These are phyloP conservation scores for Laticauda colubrina DNA, from an alignment of 2,113 vertebrate genomes.

Conservation along the genomic window DNA sequence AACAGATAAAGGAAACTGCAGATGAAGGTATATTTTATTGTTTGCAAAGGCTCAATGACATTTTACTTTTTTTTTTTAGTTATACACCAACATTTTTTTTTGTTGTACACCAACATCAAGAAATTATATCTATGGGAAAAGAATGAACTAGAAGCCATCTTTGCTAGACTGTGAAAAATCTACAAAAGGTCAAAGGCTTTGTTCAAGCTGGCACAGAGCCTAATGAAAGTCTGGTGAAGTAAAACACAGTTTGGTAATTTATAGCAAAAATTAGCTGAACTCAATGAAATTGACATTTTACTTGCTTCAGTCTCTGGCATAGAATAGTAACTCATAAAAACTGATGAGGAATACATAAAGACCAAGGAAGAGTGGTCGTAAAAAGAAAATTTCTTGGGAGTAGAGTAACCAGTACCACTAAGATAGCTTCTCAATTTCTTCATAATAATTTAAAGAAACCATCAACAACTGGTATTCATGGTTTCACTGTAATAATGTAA, in stretches of 20 bases:
- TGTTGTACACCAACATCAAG: not conserved
- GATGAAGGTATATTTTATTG: not conserved
- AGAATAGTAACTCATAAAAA: conserved; percentile 29
- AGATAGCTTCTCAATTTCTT: not conserved
- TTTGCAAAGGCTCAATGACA: not conserved
- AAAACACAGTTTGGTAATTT: not conserved
- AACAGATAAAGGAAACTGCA: not conserved
- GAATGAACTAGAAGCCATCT: conserved; percentile 25
- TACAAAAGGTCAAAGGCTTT: conserved; percentile 34
- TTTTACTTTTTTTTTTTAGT: conserved; percentile 29
- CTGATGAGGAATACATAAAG: conserved; percentile 36
- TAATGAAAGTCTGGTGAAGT: conserved; percentile 25
- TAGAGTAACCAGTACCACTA: not conserved
- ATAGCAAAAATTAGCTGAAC: conserved; percentile 40
- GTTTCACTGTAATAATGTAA: not conserved
- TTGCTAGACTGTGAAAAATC: not conserved
- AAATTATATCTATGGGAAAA: not conserved
- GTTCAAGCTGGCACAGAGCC: conserved; percentile 27
- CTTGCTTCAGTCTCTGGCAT: conserved; percentile 34
- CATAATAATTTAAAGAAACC: not conserved
- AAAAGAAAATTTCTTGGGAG: conserved; percentile 8
- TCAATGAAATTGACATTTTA: conserved; percentile 38
- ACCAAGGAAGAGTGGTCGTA: conserved; percentile 20
- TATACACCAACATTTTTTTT: not conserved
- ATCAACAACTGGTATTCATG: not conserved